These are phyloP conservation scores for Episyrphus balteatus DNA, from an alignment of 1,140 invertebrate genomes.

Conservation along the genomic window DNA sequence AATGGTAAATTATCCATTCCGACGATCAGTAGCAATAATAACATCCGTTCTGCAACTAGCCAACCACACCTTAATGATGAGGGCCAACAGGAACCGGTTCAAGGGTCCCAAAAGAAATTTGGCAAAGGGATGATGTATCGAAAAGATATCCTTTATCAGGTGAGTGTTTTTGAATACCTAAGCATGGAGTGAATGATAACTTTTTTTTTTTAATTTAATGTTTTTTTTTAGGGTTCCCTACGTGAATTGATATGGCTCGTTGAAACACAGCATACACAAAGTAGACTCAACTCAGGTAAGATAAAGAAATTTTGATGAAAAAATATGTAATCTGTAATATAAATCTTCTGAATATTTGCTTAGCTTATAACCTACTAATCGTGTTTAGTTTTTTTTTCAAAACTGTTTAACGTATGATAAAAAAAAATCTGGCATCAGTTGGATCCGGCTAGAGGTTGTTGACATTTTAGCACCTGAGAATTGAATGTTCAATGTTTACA, in stretches of 20 bases:
- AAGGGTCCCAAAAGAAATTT: constrained; percentile 21
- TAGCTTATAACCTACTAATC: too few species aligned
- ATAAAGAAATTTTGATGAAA: too few species aligned
- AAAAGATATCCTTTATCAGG: constrained; percentile 79
- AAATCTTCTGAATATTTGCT: too few species aligned
- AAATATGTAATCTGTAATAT: too few species aligned
- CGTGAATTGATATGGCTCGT: constrained; percentile 29
- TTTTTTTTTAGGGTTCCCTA: constrained; percentile 24
- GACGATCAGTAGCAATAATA: constrained; percentile 23
- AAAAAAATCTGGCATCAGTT: too few species aligned
- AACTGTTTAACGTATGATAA: too few species aligned
- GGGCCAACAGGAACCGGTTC: constrained; percentile 9
- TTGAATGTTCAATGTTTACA: too few species aligned
- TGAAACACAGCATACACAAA: constrained; percentile 20
- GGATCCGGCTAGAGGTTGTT: too few species aligned
- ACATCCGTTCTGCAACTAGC: constrained; percentile 19
- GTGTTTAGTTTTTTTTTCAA: too few species aligned
- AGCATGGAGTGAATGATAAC: constrained; percentile 16
- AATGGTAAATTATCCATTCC: too few species aligned
- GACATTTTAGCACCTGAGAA: too few species aligned
- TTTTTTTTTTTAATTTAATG: neutral
- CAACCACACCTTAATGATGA: constrained; percentile 17
- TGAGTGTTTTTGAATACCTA: constrained; percentile 52
- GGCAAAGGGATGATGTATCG: constrained; percentile 68
- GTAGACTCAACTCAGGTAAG: constrained; percentile 14